Evolutionary conservation across 2,797 vertebrate genomes (phyloP).

Genomic region (Ctenochaetus hawaiiensis): DNA sequence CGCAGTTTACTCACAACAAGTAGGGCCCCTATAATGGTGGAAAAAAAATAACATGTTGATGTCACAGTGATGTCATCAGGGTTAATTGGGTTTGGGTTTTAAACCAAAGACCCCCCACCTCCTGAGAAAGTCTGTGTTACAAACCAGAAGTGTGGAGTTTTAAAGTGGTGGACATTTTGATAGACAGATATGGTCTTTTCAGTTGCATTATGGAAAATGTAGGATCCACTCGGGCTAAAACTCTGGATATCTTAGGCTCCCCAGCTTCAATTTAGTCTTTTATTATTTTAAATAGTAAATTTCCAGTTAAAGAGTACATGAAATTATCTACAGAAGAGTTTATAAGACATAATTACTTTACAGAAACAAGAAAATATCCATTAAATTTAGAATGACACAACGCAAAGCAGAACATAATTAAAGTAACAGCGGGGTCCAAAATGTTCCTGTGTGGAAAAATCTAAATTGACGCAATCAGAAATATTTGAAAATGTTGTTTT

Average conservation of each 20-base stretch:
- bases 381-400: neutral
- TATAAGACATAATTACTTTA: neutral
- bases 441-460: neutral
- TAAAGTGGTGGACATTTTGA: too few species aligned
- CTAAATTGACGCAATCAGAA: neutral
- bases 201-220: conserved; percentile 20
- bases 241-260: neutral
- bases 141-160: neutral
- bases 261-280: neutral
- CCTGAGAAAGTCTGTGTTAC: neutral
- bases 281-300: neutral
- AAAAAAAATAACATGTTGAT: neutral
- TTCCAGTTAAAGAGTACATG: neutral
- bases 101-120: neutral
- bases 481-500: neutral
- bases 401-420: neutral
- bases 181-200: neutral
- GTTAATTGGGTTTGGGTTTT: neutral
- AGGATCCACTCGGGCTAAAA: neutral
- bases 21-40: too few species aligned
- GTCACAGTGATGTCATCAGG: conserved; percentile 8
- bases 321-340: neutral
- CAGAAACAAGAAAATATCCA: neutral
- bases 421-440: neutral
- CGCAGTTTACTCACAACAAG: neutral